Percentiles rank a stretch among this genome's conserved stretches.
Evolutionary conservation across 2,797 vertebrate genomes (phyloP).

Genomic region (Setipinna tenuifilis): DNA sequence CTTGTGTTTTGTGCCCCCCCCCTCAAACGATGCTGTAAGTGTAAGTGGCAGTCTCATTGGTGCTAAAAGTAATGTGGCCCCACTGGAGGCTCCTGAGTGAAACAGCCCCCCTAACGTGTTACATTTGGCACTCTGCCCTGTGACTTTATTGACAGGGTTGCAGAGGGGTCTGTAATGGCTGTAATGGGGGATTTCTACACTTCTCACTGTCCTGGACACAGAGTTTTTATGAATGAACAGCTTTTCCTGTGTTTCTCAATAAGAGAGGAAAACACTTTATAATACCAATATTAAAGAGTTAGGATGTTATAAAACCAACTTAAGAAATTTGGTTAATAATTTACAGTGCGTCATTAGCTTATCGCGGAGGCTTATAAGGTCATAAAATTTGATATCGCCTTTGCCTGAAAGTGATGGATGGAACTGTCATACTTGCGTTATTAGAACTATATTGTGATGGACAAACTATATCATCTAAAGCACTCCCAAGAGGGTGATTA

Average conservation of each 20-base stretch:
- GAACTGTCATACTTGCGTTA: not conserved
- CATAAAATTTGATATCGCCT: not conserved
- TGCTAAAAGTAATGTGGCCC: not conserved
- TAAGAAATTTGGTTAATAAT: not conserved
- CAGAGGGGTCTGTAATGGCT: not conserved
- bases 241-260: not conserved
- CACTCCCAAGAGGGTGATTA: not conserved
- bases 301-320: not conserved
- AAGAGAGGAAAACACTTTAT: no score
- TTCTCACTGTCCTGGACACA: not conserved
- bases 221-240: not conserved
- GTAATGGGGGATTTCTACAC: not conserved
- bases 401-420: not conserved
- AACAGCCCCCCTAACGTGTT: not conserved
- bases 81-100: not conserved
- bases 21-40: not conserved
- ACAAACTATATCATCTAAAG: not conserved
- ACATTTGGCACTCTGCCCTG: not conserved
- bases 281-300: no score
- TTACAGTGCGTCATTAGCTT: not conserved
- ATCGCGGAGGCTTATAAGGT: not conserved
- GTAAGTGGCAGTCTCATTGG: not conserved
- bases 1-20: no score
- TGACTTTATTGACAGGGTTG: constrained; percentile 12
- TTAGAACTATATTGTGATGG: not conserved